Base-by-base conservation (phyloP, 2,888 invertebrate species). In the Diplolepis rosae region DNA sequence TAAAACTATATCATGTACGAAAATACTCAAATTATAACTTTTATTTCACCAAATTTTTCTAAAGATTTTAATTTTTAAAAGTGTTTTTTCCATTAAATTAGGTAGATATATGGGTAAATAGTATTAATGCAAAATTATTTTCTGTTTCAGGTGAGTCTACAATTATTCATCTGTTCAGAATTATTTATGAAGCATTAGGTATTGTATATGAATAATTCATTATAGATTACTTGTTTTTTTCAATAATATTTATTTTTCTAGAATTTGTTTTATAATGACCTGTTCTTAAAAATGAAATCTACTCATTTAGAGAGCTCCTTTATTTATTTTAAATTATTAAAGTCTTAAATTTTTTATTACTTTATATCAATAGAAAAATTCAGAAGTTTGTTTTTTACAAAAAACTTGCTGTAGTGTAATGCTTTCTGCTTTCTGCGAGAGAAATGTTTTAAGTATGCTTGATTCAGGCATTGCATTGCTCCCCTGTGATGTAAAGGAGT, bases 121-220 rank as follows among this genome's bases (percentile, higher is more conserved):
- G 15, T 1, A 18, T 18, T 45, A 18, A 45, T 0, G 1, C 2
- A 9, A 18, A 7, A 9, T 7, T 32, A 32, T 22, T 15, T 1
- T 56, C 9, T 56, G 56, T 56, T 56, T 22, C 32, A 56, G 56
- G 56, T 56, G 22, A 56, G 56, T 56, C 18, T 56, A 5, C 45
- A 45, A 7, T 7, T 7, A 3, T 3, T 9, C 2, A 9, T 18
- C 4, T 1, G 45, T 45, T 45, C 18, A 9, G 9, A 18, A n/a
- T n/a, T 18, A 18, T 18, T 18, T 3, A 1, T 32, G 9, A 45
- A 2, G 4, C 1, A 9, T 1, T 11, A 18, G 45, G 45, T 45
- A 45, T 3, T 22, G 45, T 45, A 45, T 45, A 2, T 9, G 2
- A 18, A 5, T n/a, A n/a, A n/a, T n/a, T n/a, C n/a, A n/a, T 18